These are phyloP conservation scores for Hofmannophila pseudospretella DNA, from an alignment of 2,888 invertebrate genomes.

Conservation along the genomic window DNA sequence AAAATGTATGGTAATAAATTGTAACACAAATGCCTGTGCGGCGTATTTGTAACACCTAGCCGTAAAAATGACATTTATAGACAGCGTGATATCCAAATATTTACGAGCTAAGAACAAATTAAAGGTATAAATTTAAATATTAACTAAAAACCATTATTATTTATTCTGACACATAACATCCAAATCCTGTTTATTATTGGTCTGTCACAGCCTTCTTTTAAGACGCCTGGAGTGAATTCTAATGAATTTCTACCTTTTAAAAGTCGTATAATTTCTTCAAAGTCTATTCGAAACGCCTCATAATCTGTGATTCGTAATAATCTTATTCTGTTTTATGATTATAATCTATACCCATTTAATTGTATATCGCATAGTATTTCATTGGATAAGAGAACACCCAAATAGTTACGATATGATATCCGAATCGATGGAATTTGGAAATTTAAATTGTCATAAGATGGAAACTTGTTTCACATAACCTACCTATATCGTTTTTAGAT, in stretches of 20 bases:
- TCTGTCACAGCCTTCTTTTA: slow-evolving; percentile 29
- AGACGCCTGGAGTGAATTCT: slow-evolving; percentile 58
- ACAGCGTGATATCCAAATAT: slow-evolving; percentile 50
- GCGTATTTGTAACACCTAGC: slow-evolving; percentile 42
- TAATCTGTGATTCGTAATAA: slow-evolving; percentile 36
- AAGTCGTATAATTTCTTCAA: slow-evolving; percentile 30
- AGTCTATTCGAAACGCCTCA: slow-evolving; percentile 26
- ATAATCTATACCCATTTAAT: slow-evolving; percentile 36
- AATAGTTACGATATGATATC: slow-evolving; percentile 14
- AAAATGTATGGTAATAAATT: slow-evolving; percentile 43
- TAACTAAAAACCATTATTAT: slow-evolving; percentile 39
- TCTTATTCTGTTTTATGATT: slow-evolving; percentile 45
- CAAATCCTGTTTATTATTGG: slow-evolving; percentile 57
- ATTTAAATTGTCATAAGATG: slow-evolving; percentile 4
- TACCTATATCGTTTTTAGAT: no score
- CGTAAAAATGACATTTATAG: slow-evolving; percentile 51
- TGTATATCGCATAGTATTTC: slow-evolving; percentile 22
- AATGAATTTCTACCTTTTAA: slow-evolving; percentile 46
- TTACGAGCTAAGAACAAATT: slow-evolving; percentile 62
- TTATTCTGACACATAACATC: slow-evolving; percentile 43
- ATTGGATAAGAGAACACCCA: slow-evolving; percentile 22
- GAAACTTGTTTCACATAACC: background rate
- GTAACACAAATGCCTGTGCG: slow-evolving; percentile 36
- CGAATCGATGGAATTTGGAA: slow-evolving; percentile 10
- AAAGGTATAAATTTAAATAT: slow-evolving; percentile 60